Conservation (phyloP, 2,797 vertebrate species). For the Betta splendens region DNA sequence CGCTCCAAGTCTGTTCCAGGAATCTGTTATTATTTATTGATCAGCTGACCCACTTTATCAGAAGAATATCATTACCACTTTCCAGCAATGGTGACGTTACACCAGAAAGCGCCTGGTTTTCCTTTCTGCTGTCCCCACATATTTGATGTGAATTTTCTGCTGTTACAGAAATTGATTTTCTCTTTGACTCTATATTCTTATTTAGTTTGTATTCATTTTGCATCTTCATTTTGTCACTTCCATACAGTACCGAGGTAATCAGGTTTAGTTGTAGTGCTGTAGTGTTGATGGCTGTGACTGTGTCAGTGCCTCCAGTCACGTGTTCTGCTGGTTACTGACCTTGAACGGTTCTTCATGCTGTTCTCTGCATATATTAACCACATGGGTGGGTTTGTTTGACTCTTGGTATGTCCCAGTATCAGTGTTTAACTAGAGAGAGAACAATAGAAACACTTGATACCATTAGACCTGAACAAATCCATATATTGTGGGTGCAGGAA, state of each 20-base stretch:
- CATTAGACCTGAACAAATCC: neutral
- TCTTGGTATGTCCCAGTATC: no score
- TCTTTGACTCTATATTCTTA: no score
- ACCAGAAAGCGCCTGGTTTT: conserved; percentile 15
- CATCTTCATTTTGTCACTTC: no score
- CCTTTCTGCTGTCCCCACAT: neutral
- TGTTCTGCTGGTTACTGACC: no score
- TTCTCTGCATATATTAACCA: neutral
- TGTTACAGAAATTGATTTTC: neutral
- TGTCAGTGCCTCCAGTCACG: no score
- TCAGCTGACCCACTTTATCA: conserved; percentile 50
- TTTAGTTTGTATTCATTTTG: no score
- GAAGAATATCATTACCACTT: conserved; percentile 49
- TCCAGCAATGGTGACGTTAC: conserved; percentile 53
- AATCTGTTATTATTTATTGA: conserved; percentile 67
- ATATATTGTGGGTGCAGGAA: neutral
- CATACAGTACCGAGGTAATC: no score
- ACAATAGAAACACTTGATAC: no score
- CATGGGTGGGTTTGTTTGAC: no score
- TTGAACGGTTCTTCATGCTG: neutral
- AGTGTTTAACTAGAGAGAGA: no score
- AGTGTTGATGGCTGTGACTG: no score
- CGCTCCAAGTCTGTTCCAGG: conserved; percentile 19
- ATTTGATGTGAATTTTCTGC: neutral
- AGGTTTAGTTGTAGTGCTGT: no score